Base-by-base conservation (phyloP, 2,113 vertebrate genomes). In the Saguinus midas region DNA sequence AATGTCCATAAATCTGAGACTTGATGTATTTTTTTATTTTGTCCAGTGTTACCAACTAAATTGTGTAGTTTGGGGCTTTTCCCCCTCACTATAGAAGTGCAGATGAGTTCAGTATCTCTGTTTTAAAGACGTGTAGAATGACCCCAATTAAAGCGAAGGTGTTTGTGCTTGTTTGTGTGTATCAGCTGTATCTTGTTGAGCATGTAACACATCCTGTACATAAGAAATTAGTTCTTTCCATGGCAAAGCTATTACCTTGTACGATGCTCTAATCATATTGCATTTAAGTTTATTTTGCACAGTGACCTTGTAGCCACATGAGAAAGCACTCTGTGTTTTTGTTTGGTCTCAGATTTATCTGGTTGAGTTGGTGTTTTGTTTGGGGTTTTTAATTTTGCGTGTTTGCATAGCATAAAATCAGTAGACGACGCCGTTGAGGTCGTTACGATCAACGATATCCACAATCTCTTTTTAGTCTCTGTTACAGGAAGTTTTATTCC, bases 1-100 rank as follows among this genome's bases (percentile, higher is more conserved):
- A 98, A 98, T 99, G 98, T 98, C 98, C 98, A 98, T 98, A 97
- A 98, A 98, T 98, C 98, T 98, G 98, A 99, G 98, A 98, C 94
- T 98, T 98, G 98, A 98, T 98, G 98, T 99, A 98, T 93, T 97
- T 98, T 98, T 98, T 98, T 98, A 98, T 94, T 98, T 98, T 98
- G 98, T 99, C 98, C 96, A 79, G 96, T 98, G 99, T 98, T 98
- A 98, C 98, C 98, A 97, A 96, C 94, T 89, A 68, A 93, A 96
- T 92, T 98, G 98, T 98, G 97, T 98, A 87, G 95, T 94, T 91
- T 87, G 75, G 97, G 97, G 87, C 37, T 91, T 93, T 92, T 90
- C 92, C 92, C 97, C 93, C 82, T 29, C 93, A 95, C 97, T 50
- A 14, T 94, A 96, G 98, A 98, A 97, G 82, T 96, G n/a, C 97